Percentiles rank a stretch among this genome's conserved stretches.
Evolutionary conservation across 2,113 vertebrate genomes (phyloP).

Genomic region (Setophaga coronata): DNA sequence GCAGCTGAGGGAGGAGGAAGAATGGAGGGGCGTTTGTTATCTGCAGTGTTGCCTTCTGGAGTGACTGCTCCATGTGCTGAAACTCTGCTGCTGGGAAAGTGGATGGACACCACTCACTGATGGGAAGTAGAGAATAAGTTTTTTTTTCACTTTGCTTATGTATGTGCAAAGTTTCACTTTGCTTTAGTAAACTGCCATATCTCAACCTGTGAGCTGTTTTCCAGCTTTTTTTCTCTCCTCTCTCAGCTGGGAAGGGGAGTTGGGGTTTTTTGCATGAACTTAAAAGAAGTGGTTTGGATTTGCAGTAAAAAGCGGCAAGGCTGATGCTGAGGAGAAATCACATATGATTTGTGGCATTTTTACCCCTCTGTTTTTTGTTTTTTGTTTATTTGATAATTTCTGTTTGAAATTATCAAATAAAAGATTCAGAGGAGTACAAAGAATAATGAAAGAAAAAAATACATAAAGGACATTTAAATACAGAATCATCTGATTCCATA

Average conservation of each 20-base stretch:
- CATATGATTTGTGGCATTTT: neutral
- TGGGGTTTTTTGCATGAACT: neutral
- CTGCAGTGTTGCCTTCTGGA: neutral
- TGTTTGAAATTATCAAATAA: neutral
- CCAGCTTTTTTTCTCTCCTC: neutral
- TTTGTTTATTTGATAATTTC: too few relatives aligned
- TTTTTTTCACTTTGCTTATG: neutral
- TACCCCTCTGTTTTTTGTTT: too few relatives aligned
- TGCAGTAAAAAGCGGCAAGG: neutral
- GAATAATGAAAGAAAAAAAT: neutral
- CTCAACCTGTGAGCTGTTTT: neutral
- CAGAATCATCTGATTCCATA: neutral
- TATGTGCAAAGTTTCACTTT: neutral
- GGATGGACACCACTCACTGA: too few relatives aligned
- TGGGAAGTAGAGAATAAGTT: neutral
- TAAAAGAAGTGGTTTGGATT: neutral
- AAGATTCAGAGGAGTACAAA: neutral
- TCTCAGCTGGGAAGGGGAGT: neutral
- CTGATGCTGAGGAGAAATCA: neutral
- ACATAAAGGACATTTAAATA: neutral
- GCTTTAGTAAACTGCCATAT: too few relatives aligned
- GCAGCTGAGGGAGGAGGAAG: neutral
- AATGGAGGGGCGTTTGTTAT: rapidly evolving
- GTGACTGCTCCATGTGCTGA: too few relatives aligned
- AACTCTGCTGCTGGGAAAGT: neutral